A percentile compares a stretch with the other conserved stretches of the same genome.
Conservation (phyloP, 2,113 vertebrate genomes). For the Mastomys natalensis region DNA sequence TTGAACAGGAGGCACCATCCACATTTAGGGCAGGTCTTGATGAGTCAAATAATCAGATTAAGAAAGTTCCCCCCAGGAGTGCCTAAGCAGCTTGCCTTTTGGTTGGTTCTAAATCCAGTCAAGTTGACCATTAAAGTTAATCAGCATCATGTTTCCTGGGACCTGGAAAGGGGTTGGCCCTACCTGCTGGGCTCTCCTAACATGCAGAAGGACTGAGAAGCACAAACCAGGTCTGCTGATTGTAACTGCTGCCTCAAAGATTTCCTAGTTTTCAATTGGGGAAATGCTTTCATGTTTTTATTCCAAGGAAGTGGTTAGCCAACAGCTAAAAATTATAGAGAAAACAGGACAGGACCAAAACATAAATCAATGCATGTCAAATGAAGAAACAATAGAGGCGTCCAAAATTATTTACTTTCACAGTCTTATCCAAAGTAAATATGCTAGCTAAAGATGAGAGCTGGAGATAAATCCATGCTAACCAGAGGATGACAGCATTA, state of each 20-base stretch:
- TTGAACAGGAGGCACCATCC: neutral
- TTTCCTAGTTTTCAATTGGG: neutral
- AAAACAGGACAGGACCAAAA: neutral
- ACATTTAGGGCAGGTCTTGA: neutral
- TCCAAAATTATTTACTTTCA: constrained; percentile 13
- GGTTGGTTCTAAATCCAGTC: neutral
- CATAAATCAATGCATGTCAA: constrained; percentile 14
- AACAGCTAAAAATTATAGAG: neutral
- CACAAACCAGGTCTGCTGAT: neutral
- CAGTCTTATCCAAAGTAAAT: constrained; percentile 42
- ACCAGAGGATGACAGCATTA: neutral
- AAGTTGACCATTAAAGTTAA: neutral
- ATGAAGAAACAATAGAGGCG: neutral
- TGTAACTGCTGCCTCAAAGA: neutral
- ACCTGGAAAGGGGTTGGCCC: neutral
- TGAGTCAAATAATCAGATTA: neutral
- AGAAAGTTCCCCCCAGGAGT: neutral
- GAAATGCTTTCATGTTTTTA: neutral
- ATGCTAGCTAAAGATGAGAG: neutral
- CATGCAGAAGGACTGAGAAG: neutral
- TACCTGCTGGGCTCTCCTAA: neutral
- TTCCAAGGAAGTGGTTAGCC: constrained; percentile 24
- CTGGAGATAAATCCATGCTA: neutral
- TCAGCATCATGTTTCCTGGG: neutral
- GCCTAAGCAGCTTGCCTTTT: neutral